Base-by-base conservation (phyloP, 2,797 vertebrate genomes). In the Lithobates sylvaticus region DNA sequence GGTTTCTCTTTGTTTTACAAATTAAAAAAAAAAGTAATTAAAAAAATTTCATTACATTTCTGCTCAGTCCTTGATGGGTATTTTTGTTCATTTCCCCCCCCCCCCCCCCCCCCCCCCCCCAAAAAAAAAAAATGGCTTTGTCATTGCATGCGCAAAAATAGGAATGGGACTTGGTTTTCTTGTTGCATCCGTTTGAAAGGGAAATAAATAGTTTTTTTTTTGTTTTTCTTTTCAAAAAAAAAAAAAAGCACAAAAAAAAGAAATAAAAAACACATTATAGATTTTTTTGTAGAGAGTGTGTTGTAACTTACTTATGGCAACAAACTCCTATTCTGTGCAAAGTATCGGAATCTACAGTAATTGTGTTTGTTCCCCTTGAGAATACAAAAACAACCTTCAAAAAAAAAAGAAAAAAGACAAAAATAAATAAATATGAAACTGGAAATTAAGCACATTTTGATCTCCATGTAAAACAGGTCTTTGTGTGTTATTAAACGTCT, bases 361-460 rank as follows among this genome's bases (percentile, higher is more conserved):
- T 93, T 96, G 96, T 97, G 94, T 95, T 94, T 93, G 93, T 95
- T 95, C 94, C 93, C 93, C 96, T 97, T 97, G 96, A 93, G 91
- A 83, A 81, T 96, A 95, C 96, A 96, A 96, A 95, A 95, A 96
- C 95, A 96, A 84, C 61, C 61, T 65, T 65, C 18, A 95, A 91
- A 64, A 50, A 47, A 95, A 91, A 96, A 91, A n/a, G n/a, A 76
- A 61, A 95, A 91, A 96, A 96, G 91, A 94, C 94, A 94, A 91
- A 95, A 92, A 54, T 50, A 85, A 82, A 87, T 79, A 87, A 84
- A 84, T 84, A 84, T 79, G 71, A 84, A 87, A 87, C 70, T 36
- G 58, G 85, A 87, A 84, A 79, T 79, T 79, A 84, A 87, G 36
- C 81, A 84, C 61, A 42, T 79, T 87, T 87, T 87, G 86, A 84